These are phyloP conservation scores for Xestia rhomboidea DNA, from an alignment of 2,888 invertebrate species.

Conservation along the genomic window DNA sequence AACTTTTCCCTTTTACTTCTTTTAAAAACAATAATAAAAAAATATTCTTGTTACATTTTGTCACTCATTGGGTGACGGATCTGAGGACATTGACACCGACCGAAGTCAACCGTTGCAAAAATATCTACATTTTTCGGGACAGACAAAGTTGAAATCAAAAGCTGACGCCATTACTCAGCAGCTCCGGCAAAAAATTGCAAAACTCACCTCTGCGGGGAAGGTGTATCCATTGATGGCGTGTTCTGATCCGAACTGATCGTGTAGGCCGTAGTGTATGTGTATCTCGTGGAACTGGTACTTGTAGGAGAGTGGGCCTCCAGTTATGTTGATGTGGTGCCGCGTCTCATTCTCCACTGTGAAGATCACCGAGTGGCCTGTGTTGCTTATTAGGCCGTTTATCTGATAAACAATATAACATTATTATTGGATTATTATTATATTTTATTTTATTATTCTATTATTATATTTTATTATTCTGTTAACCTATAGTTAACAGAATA, in stretches of 20 bases:
- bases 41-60: neutral
- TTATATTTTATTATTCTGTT: no score
- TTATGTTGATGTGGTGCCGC: conserved; percentile 96
- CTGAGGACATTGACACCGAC: neutral
- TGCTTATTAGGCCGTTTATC: conserved; percentile 97
- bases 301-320: conserved; percentile 98
- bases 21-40: no score
- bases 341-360: conserved; percentile 97
- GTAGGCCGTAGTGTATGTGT: conserved; percentile 97
- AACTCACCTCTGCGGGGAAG: conserved; percentile 98
- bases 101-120: neutral
- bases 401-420: conserved; percentile 79
- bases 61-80: neutral
- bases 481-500: no score
- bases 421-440: no score
- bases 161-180: neutral
- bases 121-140: neutral
- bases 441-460: no score
- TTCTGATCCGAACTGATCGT: conserved; percentile 98
- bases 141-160: neutral
- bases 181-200: neutral
- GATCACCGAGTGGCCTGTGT: conserved; percentile 98
- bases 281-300: conserved; percentile 98
- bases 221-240: conserved; percentile 98
- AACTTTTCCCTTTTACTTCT: neutral